Conservation (phyloP, 2,113 vertebrate species). For the Xenopus laevis region DNA sequence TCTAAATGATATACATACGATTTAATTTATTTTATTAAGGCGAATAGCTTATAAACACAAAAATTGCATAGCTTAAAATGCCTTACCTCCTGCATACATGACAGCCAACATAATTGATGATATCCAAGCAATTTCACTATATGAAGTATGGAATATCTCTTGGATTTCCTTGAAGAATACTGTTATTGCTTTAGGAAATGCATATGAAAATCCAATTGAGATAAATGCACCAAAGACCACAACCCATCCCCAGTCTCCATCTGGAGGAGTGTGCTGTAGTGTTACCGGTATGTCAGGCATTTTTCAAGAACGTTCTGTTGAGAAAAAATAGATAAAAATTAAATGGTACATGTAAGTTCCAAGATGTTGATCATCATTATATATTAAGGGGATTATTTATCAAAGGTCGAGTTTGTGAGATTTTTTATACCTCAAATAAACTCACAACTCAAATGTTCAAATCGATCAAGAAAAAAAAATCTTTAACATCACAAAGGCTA, state of each 20-base stretch:
- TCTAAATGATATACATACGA: no score
- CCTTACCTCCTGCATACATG: slow-evolving; percentile 97
- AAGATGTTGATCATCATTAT: no score
- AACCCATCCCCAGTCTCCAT: slow-evolving; percentile 95
- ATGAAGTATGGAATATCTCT: slow-evolving; percentile 78
- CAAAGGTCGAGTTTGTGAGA: no score
- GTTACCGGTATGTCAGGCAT: slow-evolving; percentile 21
- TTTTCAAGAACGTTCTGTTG: slow-evolving; percentile 11
- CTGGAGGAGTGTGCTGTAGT: slow-evolving; percentile 71
- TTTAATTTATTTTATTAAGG: no score
- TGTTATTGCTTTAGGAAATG: slow-evolving; percentile 92
- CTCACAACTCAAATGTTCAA: no score
- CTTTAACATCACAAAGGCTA: no score
- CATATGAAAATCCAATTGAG: slow-evolving; percentile 95
- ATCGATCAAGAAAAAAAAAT: no score
- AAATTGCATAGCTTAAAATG: neutral
- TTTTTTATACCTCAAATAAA: no score
- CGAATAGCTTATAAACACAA: no score
- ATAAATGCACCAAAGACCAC: slow-evolving; percentile 87
- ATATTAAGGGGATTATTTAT: no score
- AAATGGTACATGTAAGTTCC: no score
- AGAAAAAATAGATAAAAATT: neutral
- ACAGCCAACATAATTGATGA: slow-evolving; percentile 96
- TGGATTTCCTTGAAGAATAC: slow-evolving; percentile 97
- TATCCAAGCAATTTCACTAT: slow-evolving; percentile 93